Evolutionary conservation across 2,113 vertebrate genomes (phyloP).

Genomic region (Copsychus sechellarum): DNA sequence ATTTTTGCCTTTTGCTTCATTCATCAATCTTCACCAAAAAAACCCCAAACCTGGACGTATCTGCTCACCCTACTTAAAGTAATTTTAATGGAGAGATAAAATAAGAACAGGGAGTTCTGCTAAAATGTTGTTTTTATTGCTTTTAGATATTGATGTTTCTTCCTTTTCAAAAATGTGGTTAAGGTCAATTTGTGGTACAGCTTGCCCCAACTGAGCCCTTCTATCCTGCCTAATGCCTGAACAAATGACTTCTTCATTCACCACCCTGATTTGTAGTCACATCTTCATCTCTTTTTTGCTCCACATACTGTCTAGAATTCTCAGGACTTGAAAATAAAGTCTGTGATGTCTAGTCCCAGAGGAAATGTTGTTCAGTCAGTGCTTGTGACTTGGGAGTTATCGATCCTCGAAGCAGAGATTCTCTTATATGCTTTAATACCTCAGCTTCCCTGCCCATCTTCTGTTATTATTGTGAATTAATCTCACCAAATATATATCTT

Average conservation of each 20-base stretch:
- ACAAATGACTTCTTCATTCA: neutral
- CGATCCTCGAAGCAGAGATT: neutral
- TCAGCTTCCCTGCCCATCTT: neutral
- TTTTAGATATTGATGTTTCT: neutral
- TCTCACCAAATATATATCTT: neutral
- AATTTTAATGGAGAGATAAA: neutral
- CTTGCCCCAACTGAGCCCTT: neutral
- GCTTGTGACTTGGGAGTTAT: neutral
- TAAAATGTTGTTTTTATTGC: neutral
- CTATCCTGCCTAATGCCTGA: neutral
- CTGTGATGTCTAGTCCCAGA: neutral
- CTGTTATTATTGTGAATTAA: neutral
- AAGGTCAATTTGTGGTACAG: neutral
- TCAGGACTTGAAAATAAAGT: neutral
- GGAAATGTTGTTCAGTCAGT: neutral
- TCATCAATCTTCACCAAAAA: neutral
- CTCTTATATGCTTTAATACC: neutral
- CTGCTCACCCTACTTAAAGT: neutral
- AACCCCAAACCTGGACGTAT: neutral
- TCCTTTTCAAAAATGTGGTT: neutral
- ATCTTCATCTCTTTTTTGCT: neutral
- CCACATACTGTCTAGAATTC: neutral
- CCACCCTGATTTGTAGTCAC: neutral
- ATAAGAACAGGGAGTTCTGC: neutral
- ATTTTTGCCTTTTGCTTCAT: neutral